These are phyloP conservation scores for Aspidiotus destructor DNA, from an alignment of 2,888 invertebrate genomes.

Conservation along the genomic window DNA sequence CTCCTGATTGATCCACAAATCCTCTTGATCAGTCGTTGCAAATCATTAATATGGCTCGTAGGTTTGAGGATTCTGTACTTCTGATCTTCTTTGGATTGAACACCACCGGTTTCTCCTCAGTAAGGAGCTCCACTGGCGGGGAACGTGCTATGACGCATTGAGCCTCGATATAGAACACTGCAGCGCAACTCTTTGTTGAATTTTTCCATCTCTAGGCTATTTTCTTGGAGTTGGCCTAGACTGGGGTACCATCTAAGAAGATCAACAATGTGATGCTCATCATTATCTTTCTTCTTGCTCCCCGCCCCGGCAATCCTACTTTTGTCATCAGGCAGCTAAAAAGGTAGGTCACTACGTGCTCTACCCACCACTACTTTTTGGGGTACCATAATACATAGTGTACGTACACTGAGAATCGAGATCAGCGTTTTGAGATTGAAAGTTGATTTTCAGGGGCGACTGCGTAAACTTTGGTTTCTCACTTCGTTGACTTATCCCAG, in stretches of 20 bases:
- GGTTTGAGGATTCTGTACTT: no score
- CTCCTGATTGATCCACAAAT: neutral
- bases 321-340: conserved; percentile 1
- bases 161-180: no score
- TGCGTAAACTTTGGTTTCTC: no score
- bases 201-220: neutral
- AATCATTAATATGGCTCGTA: no score
- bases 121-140: neutral
- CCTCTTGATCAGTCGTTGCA: neutral
- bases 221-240: conserved; percentile 9
- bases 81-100: neutral
- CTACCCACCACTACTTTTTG: conserved; percentile 1
- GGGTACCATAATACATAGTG: no score
- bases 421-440: no score
- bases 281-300: neutral
- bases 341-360: neutral
- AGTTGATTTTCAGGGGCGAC: no score
- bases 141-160: neutral
- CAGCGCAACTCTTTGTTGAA: conserved; percentile 3
- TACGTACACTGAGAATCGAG: no score
- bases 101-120: neutral
- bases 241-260: conserved; percentile 13
- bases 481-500: no score
- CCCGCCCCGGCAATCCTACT: neutral
- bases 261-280: neutral